phyloP scores from a whole-genome alignment of 2,888 invertebrate species.

The Blomia tropicalis region DNA sequence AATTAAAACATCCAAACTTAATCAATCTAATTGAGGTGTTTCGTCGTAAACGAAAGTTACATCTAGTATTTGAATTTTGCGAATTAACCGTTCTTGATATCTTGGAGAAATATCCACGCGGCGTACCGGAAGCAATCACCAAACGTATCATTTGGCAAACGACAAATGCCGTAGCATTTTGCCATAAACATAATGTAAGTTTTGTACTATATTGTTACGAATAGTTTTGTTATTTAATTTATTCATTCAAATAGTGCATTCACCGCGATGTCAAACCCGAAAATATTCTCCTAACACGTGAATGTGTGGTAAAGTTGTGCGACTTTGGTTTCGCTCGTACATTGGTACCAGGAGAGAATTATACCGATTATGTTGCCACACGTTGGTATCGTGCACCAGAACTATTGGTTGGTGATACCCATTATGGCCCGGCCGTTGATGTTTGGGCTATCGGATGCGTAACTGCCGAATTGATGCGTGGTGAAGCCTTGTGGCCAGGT shows the following conservation, averaged over 20 bases:
- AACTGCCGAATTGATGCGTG: slow-evolving; percentile 61
- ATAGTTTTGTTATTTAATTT: no score
- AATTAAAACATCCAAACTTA: slow-evolving; percentile 90
- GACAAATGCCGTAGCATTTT: slow-evolving; percentile 82
- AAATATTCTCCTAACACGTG: slow-evolving; percentile 81
- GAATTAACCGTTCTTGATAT: slow-evolving; percentile 92
- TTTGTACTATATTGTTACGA: no score
- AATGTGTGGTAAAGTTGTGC: slow-evolving; percentile 59
- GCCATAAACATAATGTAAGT: slow-evolving; percentile 69
- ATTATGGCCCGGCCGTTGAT: slow-evolving; percentile 54
- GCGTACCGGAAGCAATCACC: slow-evolving; percentile 67
- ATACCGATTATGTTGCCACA: slow-evolving; percentile 97
- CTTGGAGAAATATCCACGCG: slow-evolving; percentile 77
- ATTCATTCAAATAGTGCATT: slow-evolving; percentile 49
- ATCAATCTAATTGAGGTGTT: slow-evolving; percentile 96
- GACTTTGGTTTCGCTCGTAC: slow-evolving; percentile 97
- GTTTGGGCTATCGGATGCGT: slow-evolving; percentile 84
- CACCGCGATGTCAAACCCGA: slow-evolving; percentile 97
- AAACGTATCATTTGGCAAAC: slow-evolving; percentile 91
- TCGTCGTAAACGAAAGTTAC: slow-evolving; percentile 77
- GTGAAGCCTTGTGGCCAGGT: slow-evolving; percentile 93
- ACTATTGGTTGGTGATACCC: slow-evolving; percentile 83
- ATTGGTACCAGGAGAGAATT: slow-evolving; percentile 65
- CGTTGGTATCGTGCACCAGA: slow-evolving; percentile 97
- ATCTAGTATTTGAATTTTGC: slow-evolving; percentile 95